phyloP scores from a whole-genome alignment of 2,797 vertebrate species.

The Lepus oiostolus region DNA sequence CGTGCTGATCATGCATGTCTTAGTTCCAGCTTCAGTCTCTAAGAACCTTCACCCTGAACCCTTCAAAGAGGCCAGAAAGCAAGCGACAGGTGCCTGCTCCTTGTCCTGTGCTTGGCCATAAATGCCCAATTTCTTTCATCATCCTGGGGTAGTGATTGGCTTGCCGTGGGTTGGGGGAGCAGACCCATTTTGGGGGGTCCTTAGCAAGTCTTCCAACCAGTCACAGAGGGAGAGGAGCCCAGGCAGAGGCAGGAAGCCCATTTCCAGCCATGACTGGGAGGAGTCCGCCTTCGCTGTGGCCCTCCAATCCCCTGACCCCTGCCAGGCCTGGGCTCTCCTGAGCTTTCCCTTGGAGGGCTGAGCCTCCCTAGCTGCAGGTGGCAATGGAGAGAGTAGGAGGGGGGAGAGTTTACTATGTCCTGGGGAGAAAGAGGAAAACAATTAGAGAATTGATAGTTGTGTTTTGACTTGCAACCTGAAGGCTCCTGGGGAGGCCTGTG shows the following conservation, averaged over 20 bases:
- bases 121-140: too few relatives aligned
- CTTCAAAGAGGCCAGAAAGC: too few relatives aligned
- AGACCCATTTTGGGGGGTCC: too few relatives aligned
- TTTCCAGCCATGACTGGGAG: not conserved
- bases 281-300: not conserved
- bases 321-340: not conserved
- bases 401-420: slow-evolving; percentile 8
- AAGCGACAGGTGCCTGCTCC: too few relatives aligned
- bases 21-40: too few relatives aligned
- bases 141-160: too few relatives aligned
- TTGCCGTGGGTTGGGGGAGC: too few relatives aligned
- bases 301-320: not conserved
- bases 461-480: slow-evolving; percentile 65
- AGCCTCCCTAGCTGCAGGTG: not conserved
- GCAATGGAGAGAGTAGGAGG: not conserved
- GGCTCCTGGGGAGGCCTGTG: slow-evolving; percentile 41
- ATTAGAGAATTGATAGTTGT: slow-evolving; percentile 66
- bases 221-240: not conserved
- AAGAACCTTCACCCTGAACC: too few relatives aligned
- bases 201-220: too few relatives aligned
- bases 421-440: slow-evolving; percentile 68
- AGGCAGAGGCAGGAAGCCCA: too few relatives aligned
- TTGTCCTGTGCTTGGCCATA: too few relatives aligned
- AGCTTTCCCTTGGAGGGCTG: not conserved
- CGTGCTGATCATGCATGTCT: too few relatives aligned